Base-by-base conservation (phyloP, 2,113 vertebrate genomes). In the Uropsilus gracilis region DNA sequence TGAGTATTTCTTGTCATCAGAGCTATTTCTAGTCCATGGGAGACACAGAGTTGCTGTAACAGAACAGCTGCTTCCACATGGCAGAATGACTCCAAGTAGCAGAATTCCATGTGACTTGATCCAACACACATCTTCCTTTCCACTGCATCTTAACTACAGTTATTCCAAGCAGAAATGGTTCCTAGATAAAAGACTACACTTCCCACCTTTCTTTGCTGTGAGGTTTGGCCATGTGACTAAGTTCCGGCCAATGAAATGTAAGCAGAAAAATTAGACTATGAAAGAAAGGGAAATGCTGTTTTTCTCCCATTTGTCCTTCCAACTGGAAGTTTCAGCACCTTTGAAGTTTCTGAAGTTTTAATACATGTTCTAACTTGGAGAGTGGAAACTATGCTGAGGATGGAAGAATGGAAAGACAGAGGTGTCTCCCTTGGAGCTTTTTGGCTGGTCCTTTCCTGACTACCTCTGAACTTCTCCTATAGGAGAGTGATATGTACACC, bases 171-270 rank as follows among this genome's bases (percentile, higher is more conserved):
- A 78, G 73, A 37, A 26, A 24, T 12, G 3, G 24, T 30, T 82
- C 18, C 32, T 63, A 44, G 34, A 14, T 68, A 30, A 61, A 88
- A 81, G 57, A 93, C 91, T 94, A 86, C 94, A 91, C 93, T 82
- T 57, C 91, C 94, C 97, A 95, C 75, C 7, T 12, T 53, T n/a
- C 83, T 57, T 48, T 92, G 78, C 44, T 80, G 78, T 10, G 39
- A 85, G 26, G 20, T 42, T 48, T 80, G 59, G 34, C 8, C 94
- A 55, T 24, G 37, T 94, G 83, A 86, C 64, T 37, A 69, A 10
- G 61, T 76, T 82, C 63, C 69, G 16, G 46, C 73, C 95, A 94
- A 78, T 61, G 46, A 94, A 24, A 17, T 34, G 20, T 32, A 84
- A 88, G 30, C 28, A 90, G 53, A 81, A 68, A 48, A 77, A 32